Evolutionary conservation across 1,140 invertebrate species (phyloP).

Genomic region (Papilio polytes): DNA sequence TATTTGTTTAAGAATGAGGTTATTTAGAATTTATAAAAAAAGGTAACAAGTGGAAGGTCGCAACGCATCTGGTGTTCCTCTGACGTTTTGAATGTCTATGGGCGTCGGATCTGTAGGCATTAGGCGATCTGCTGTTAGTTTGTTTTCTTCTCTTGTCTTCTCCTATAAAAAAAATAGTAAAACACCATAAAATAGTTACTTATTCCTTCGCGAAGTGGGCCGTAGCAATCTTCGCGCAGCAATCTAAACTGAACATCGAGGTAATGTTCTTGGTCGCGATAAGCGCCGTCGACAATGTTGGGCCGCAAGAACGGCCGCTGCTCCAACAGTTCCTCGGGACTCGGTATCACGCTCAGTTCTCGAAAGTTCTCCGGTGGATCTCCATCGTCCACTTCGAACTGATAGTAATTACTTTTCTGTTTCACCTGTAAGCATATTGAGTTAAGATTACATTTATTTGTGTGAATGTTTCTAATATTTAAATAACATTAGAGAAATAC

Average conservation of each 20-base stretch:
- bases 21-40: too few relatives aligned
- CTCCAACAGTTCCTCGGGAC: slow-evolving; percentile 60
- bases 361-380: slow-evolving; percentile 80
- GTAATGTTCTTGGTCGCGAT: slow-evolving; percentile 88
- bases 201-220: slow-evolving; percentile 85
- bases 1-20: too few relatives aligned
- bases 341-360: slow-evolving; percentile 78
- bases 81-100: too few relatives aligned
- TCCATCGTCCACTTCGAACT: slow-evolving; percentile 47
- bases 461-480: not conserved
- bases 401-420: not conserved
- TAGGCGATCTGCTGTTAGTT: too few relatives aligned
- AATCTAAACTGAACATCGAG: slow-evolving; percentile 91
- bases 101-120: too few relatives aligned
- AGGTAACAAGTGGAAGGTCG: too few relatives aligned
- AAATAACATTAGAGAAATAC: slow-evolving; percentile 42
- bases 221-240: slow-evolving; percentile 89
- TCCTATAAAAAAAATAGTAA: slow-evolving; percentile 47
- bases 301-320: slow-evolving; percentile 80
- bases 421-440: not conserved
- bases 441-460: not conserved
- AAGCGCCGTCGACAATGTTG: slow-evolving; percentile 86
- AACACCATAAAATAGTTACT: slow-evolving; percentile 46
- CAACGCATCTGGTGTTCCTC: too few relatives aligned
- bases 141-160: too few relatives aligned